A percentile compares a stretch with the other conserved stretches of the same genome.
phyloP scores from a whole-genome alignment of 2,888 invertebrate species.

The Oligia strigilis region DNA sequence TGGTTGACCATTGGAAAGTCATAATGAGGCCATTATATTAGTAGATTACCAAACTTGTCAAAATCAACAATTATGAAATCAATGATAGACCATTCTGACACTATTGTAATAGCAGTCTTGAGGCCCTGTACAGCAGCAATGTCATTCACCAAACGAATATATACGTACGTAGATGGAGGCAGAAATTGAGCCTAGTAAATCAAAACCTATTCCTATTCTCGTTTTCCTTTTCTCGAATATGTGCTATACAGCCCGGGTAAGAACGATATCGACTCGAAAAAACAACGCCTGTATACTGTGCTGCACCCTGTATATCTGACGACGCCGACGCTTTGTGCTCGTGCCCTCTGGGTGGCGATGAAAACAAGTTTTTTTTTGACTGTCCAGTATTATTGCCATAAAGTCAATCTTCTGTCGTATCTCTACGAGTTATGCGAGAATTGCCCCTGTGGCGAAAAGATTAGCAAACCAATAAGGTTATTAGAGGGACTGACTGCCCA shows the following conservation, averaged over 20 bases:
- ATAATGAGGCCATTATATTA: too few species aligned
- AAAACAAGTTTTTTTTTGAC: neutral
- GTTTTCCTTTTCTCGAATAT: neutral
- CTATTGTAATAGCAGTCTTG: too few species aligned
- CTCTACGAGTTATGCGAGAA: neutral
- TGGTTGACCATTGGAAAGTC: too few species aligned
- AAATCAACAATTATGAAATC: too few species aligned
- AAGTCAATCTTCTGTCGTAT: neutral
- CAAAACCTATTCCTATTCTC: neutral
- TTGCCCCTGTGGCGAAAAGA: constrained; percentile 7
- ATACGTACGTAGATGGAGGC: neutral
- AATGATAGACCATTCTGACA: too few species aligned
- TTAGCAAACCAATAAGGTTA: neutral
- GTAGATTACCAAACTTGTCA: too few species aligned
- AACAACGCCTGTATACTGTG: neutral
- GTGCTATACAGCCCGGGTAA: neutral
- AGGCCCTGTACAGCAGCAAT: neutral
- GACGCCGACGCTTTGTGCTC: neutral
- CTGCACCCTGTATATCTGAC: neutral
- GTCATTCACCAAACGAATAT: neutral
- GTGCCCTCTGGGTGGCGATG: neutral
- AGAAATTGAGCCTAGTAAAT: neutral
- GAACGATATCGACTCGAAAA: constrained; percentile 4
- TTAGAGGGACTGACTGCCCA: neutral
- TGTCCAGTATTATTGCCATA: neutral